Conservation (phyloP, 2,113 vertebrate genomes). For the Colistium nudipinnis region DNA sequence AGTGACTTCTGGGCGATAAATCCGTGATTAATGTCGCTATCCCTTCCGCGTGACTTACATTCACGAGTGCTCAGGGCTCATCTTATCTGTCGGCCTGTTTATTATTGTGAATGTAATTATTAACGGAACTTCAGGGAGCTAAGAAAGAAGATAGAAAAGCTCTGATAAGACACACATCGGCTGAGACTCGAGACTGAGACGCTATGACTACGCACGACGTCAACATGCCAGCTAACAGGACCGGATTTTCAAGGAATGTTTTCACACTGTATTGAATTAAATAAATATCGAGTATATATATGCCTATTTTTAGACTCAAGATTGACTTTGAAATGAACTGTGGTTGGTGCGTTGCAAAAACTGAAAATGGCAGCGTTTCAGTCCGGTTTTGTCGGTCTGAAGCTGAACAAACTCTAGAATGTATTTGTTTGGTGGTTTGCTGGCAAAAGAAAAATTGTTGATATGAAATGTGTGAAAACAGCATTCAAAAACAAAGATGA, state of each 20-base stretch:
- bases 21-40: not conserved
- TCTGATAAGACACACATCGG: not conserved
- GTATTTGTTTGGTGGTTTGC: conserved; percentile 21
- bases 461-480: conserved; percentile 33
- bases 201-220: no score
- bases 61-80: not conserved
- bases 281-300: no score
- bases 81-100: not conserved
- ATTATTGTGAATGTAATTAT: not conserved
- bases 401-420: conserved; percentile 2
- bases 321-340: not conserved
- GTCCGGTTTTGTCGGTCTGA: not conserved
- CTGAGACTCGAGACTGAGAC: not conserved
- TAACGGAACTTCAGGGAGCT: not conserved
- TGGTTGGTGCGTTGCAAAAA: not conserved
- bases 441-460: conserved; percentile 26
- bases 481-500: conserved; percentile 47
- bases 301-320: no score
- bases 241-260: not conserved
- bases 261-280: not conserved
- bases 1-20: not conserved
- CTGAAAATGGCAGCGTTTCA: not conserved
- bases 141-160: not conserved
- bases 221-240: no score
- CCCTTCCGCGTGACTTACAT: no score